These are phyloP conservation scores for Eubucco bourcierii DNA, from an alignment of 2,113 vertebrate genomes.

Conservation along the genomic window DNA sequence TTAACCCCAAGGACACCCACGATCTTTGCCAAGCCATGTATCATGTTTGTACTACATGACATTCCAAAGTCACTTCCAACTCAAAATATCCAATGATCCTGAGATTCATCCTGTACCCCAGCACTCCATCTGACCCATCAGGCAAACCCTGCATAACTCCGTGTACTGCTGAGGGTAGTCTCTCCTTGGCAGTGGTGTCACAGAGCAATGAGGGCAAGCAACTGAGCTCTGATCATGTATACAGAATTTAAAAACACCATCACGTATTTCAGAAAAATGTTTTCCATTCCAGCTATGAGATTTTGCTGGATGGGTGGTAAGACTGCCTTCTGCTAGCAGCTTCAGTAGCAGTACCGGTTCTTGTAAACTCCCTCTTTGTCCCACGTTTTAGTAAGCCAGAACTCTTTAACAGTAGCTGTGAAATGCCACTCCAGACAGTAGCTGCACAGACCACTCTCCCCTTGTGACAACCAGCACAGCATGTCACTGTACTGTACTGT, in stretches of 20 bases:
- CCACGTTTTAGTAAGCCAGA: neutral
- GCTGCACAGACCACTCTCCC: neutral
- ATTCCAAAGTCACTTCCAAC: neutral
- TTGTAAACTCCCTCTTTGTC: neutral
- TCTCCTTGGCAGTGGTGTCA: neutral
- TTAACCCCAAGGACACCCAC: neutral
- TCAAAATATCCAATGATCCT: accelerated
- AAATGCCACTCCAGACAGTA: neutral
- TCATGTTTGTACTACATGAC: accelerated
- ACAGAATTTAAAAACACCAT: neutral
- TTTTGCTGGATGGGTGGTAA: neutral
- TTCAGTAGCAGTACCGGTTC: neutral
- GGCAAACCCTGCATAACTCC: neutral
- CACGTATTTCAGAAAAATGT: neutral
- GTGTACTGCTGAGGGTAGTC: accelerated
- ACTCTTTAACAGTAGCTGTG: neutral
- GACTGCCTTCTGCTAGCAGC: neutral
- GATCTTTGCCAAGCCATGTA: accelerated
- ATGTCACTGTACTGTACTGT: accelerated
- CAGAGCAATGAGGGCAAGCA: accelerated
- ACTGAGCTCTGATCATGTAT: neutral
- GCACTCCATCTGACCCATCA: accelerated
- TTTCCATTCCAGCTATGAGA: neutral
- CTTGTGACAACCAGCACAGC: neutral
- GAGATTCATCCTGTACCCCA: accelerated